Base-by-base conservation (phyloP, 2,888 invertebrate genomes). In the Cyclophora punctaria region DNA sequence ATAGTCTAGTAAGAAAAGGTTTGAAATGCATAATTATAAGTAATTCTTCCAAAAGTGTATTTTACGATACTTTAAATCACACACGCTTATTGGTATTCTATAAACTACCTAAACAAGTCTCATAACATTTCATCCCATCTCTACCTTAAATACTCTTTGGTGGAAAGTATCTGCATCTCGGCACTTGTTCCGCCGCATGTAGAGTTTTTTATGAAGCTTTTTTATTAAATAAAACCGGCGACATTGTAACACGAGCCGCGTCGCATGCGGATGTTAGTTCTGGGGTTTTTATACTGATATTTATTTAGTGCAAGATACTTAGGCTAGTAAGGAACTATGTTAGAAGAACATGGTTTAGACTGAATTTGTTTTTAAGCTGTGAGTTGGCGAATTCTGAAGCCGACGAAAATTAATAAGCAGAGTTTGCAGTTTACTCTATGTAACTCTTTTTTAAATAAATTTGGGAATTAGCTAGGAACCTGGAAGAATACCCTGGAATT, bases 211-310 rank as follows among this genome's bases (percentile, higher is more conserved):
- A 75, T 57, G 37, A n/a, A 34, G 34, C 37, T 59, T 58, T 72
- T 80, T 80, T 78, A 74, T 67, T 44, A 33, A 3, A 34, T 66
- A 69, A 77, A 83, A 83, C 71, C 67, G 48, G 51, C 44, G 51
- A 48, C 48, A 50, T 52, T 64, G 84, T 70, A 85, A 85, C 81
- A 80, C 80, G 84, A 85, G 82, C 81, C 78, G 76, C 65, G 61
- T 63, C 80, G 79, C 64, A 85, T 84, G 85, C 83, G 86, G 85
- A 85, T 83, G 83, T 78, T 66, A 59, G 60, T 47, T 47, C 7
- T 47, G 45, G 45, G 44, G 47, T 46, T 51, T 53, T 48, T 48
- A 46, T 42, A 44, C 34, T 37, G 5, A 37, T 37, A 37, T 37
- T 37, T 37, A 37, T 37, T 20, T 20, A 20, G 20, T 37, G 37